Base-by-base conservation (phyloP, 2,797 vertebrate genomes). In the Typhlichthys subterraneus region DNA sequence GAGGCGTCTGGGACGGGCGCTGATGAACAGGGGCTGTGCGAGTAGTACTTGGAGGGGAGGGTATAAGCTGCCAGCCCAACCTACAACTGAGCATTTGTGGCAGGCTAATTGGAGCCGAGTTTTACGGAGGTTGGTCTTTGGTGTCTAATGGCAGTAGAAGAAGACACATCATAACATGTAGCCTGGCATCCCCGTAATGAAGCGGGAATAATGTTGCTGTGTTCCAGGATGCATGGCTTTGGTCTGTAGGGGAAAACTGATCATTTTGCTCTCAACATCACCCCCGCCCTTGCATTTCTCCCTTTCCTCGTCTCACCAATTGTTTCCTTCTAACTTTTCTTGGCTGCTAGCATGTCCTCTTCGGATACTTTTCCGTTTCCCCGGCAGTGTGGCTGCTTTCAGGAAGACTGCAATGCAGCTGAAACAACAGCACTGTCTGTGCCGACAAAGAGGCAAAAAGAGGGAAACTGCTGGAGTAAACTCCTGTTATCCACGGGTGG, bases 381-480 rank as follows among this genome's bases (percentile, higher is more conserved):
- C 76, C 48, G 9, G 64, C 80, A 77, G 79, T 73, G 57, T 58
- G 50, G 52, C 73, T n/a, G 59, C 57, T 58, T 77, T 72, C 52
- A 38, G 65, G 76, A 84, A 70, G 73, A 87, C 91, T 88, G 90
- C 89, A 92, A 79, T 91, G 90, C 89, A 90, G 90, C 80, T 85
- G 76, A 88, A 85, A 84, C 75, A 80, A 77, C 78, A 75, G 74
- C 60, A 62, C 33, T 51, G 69, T 76, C 61, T 42, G 38, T 42
- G 6, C 38, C 73, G 61, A 46, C 61, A 52, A 61, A 70, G 57
- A 69, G 75, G 75, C 48, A 60, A 45, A 70, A 71, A 72, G 70
- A 82, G 74, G 23, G 67, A 61, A 69, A 70, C 60, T 17, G 15
- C 5, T 55, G 53, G 47, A 15, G 17, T 45, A n/a, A 45, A 12